Base-by-base conservation (phyloP, 2,113 vertebrate genomes). In the Carettochelys insculpta region DNA sequence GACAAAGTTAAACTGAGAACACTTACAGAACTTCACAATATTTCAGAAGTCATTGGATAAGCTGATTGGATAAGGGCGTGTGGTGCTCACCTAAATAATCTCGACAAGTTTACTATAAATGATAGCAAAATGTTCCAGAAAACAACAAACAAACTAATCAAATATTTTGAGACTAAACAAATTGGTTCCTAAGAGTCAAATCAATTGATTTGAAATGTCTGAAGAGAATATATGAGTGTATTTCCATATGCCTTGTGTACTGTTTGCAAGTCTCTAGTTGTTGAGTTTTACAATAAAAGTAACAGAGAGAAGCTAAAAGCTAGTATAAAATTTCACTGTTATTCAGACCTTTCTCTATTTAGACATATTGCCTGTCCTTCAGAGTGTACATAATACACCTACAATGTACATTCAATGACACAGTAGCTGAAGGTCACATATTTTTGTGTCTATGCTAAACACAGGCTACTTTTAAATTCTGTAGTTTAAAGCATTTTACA, bases 331-430 rank as follows among this genome's bases (percentile, higher is more conserved):
- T 8, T 51, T 47, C 1, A 3, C 48, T 61, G 3, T 19, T 61
- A 81, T 65, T 85, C 75, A 2, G 48, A 2, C 4, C 3, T 88
- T 6, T 41, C 58, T 8, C 53, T 65, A 91, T 12, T 11, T 58
- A 19, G 43, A 71, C 14, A 3, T n/a, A 1, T 65, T 84, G 78
- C 71, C 43, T 20, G 5, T 38, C 22, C 9, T 1, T 7, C 31
- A 41, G 11, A 4, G 34, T 50, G 71, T 0, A 14, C 1, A 29
- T 51, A 77, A 4, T 7, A 29, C 1, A 4, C 2, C 1, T 52
- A 75, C 75, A 87, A 88, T 77, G 52, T 71, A 19, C 29, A 77
- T 85, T 71, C 11, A 3, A 56, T 19, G 87, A 12, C 47, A 53
- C 5, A 77, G 61, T 51, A 2, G 11, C 10, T 50, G 83, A 79